These are phyloP conservation scores for Hypsopygia costalis DNA, from an alignment of 2,888 invertebrate species.

Conservation along the genomic window DNA sequence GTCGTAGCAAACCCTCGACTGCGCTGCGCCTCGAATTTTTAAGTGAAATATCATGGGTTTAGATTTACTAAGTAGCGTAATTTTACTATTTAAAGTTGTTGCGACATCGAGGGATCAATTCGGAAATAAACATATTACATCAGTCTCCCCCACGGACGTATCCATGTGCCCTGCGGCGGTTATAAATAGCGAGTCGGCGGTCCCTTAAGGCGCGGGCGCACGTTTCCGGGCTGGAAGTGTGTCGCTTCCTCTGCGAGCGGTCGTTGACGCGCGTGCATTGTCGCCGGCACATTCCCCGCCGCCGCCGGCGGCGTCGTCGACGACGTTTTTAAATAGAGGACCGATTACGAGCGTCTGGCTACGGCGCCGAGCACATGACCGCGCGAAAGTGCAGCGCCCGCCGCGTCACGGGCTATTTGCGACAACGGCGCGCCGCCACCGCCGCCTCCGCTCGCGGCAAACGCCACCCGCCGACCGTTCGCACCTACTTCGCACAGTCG, in stretches of 20 bases:
- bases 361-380: slow-evolving; percentile 72
- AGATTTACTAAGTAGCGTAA: too few relatives aligned
- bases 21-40: slow-evolving; percentile 1
- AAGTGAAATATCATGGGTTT: not conserved
- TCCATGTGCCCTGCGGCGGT: slow-evolving; percentile 46
- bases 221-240: slow-evolving; percentile 79
- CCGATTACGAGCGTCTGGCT: slow-evolving; percentile 74
- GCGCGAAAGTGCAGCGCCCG: slow-evolving; percentile 77
- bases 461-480: slow-evolving; percentile 20
- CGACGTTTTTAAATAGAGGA: slow-evolving; percentile 77
- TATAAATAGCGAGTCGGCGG: slow-evolving; percentile 66
- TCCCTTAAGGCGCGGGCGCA: slow-evolving; percentile 76
- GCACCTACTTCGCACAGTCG: slow-evolving; percentile 14
- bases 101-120: slow-evolving; percentile 36
- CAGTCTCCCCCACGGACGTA: slow-evolving; percentile 44
- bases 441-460: slow-evolving; percentile 21
- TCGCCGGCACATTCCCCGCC: slow-evolving; percentile 73
- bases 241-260: slow-evolving; percentile 76
- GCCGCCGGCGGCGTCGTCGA: slow-evolving; percentile 57
- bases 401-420: slow-evolving; percentile 77
- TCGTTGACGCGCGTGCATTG: slow-evolving; percentile 74
- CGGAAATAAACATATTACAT: slow-evolving; percentile 60
- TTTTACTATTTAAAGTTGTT: too few relatives aligned
- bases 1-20: slow-evolving; percentile 8
- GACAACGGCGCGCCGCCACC: slow-evolving; percentile 36